Conservation (phyloP, 64 coral and sea anemone genomes). For the Exaiptasia diaphana region DNA sequence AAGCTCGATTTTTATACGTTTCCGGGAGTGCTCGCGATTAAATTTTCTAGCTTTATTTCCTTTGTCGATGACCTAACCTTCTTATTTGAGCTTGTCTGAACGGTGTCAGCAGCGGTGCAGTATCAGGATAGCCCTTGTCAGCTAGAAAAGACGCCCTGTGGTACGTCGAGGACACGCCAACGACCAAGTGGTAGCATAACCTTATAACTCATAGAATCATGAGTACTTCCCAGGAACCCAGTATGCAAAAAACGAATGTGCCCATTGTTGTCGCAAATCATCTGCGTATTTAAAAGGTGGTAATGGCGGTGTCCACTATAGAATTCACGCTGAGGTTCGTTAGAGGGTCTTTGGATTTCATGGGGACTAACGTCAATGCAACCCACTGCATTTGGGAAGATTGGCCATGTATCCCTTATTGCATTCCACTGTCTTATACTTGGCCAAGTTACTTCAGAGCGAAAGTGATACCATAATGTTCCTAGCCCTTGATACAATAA, state of each 20-base stretch:
- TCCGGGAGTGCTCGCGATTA: neutral
- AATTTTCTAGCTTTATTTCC: neutral
- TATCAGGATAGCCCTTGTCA: conserved; percentile 22
- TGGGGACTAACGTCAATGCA: conserved; percentile 6
- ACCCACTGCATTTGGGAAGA: conserved; percentile 16
- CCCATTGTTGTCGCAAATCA: conserved; percentile 32
- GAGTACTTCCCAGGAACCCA: conserved; percentile 21
- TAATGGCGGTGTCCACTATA: conserved; percentile 8
- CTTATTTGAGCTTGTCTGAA: conserved; percentile 25
- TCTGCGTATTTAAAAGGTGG: conserved; percentile 32
- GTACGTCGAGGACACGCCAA: neutral
- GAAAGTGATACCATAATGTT: neutral
- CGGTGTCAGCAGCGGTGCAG: neutral
- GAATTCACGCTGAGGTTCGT: conserved; percentile 14
- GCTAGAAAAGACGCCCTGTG: conserved; percentile 21
- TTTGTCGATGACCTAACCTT: neutral
- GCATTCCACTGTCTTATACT: conserved; percentile 10
- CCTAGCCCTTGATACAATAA: neutral
- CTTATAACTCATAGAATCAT: neutral
- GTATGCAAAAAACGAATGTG: conserved; percentile 34
- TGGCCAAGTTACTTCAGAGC: conserved; percentile 20
- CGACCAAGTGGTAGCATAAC: neutral
- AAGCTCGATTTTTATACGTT: neutral
- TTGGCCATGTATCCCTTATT: conserved; percentile 11
- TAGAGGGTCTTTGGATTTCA: conserved; percentile 8